Conservation (phyloP, 2,797 vertebrate genomes). For the Geotrypetes seraphini region DNA sequence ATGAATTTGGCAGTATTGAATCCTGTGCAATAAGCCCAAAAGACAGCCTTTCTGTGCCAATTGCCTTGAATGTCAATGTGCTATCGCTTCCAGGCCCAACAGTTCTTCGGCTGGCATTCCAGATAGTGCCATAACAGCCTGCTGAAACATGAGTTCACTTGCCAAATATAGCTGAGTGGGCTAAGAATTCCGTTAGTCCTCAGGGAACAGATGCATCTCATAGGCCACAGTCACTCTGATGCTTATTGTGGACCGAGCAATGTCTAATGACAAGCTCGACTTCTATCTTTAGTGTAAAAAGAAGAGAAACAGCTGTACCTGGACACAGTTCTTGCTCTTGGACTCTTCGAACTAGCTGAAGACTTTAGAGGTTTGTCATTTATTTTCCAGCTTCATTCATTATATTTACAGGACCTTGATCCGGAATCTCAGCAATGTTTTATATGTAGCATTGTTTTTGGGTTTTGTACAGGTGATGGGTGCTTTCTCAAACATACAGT, state of each 20-base stretch:
- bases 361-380: conserved; percentile 32
- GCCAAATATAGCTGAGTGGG: conserved; percentile 85
- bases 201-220: conserved; percentile 72
- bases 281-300: conserved; percentile 14
- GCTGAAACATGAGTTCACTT: conserved; percentile 86
- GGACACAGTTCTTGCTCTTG: conserved; percentile 11
- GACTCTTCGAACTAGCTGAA: conserved; percentile 17
- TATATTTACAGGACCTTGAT: conserved; percentile 9
- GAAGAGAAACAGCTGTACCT: conserved; percentile 10
- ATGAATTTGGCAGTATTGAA: no score
- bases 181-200: conserved; percentile 64
- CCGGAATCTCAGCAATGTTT: conserved; percentile 2
- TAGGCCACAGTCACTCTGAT: conserved; percentile 52
- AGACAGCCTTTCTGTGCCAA: no score
- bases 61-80: no score
- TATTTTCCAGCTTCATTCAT: conserved; percentile 8
- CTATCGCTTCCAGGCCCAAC: conserved; percentile 38
- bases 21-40: no score
- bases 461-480: neutral
- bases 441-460: no score
- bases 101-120: conserved; percentile 54
- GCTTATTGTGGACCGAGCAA: conserved; percentile 37
- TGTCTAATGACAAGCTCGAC: conserved; percentile 33
- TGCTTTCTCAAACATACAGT: no score
- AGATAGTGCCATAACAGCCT: conserved; percentile 56